Evolutionary conservation across 2,113 vertebrate genomes (phyloP), one percentile per base, ranked within the genome.

Genomic region (Alexandromys fortis): DNA sequence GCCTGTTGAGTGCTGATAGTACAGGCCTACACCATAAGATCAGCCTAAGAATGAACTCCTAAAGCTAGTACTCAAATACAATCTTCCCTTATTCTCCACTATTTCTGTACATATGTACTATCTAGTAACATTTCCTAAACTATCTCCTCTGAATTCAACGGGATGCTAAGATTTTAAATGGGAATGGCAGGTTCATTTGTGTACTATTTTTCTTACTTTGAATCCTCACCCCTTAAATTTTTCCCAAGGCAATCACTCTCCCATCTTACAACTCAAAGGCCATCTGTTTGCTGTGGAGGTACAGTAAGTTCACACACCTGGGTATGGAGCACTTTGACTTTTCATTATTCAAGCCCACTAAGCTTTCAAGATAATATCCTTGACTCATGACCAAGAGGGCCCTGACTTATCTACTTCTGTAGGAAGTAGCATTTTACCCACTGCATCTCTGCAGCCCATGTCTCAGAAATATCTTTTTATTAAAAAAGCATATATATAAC

Each of bases 61-160:
- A 81, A 90, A 77, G 67, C 16, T 58, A 61, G 19, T 38, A 63
- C 49, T 92, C 30, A 47, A 78, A 89, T 12, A 28, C 28, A 16
- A 45, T 55, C 1, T 2, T 33, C 21, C 88, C 65, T 33, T 79
- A 38, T 73, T 93, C 89, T 94, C 49, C 33, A 85, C 14, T 45
- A 76, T 14, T 47, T 77, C 28, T 76, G 28, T 28, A 38, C 22
- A 8, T 49, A 75, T 52, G 19, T 55, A 65, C 35, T n/a, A 79
- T n/a, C 58, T 19, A 63, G 49, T 12, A 92, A 86, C 70, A 95
- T 65, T 82, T 94, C 75, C 47, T 28, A 94, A 96, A 91, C 28
- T 49, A 7, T 82, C 33, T 77, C 52, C 79, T 93, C 78, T 55
- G 58, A 90, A 68, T 89, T 63, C 68, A 16, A 83, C 47, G 3